phyloP scores from a whole-genome alignment of 2,888 invertebrate species.

The Drosophila pseudotakahashii region DNA sequence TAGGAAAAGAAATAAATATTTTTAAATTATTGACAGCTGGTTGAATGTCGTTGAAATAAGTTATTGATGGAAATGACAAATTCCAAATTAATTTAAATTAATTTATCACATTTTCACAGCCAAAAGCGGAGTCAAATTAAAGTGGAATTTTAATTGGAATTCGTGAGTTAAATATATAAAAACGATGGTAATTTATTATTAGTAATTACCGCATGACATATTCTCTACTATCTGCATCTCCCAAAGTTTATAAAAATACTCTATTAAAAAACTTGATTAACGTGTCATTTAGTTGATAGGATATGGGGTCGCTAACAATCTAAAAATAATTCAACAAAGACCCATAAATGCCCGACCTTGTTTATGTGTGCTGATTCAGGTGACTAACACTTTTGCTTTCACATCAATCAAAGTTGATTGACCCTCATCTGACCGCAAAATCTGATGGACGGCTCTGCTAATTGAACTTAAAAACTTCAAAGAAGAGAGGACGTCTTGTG shows the following conservation, averaged over 20 bases:
- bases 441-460: slow-evolving; percentile 50
- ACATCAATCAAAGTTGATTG: slow-evolving; percentile 68
- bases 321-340: slow-evolving; percentile 11
- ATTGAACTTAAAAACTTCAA: slow-evolving; percentile 59
- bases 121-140: slow-evolving; percentile 7
- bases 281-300: slow-evolving; percentile 8
- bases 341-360: slow-evolving; percentile 17
- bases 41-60: slow-evolving; percentile 3
- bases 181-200: slow-evolving; percentile 9
- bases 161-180: not conserved
- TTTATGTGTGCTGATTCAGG: slow-evolving; percentile 37
- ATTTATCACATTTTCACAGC: slow-evolving; percentile 14
- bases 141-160: slow-evolving; percentile 16
- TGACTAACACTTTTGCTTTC: slow-evolving; percentile 73
- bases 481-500: slow-evolving; percentile 37
- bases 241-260: not conserved
- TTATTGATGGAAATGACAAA: slow-evolving; percentile 8
- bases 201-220: slow-evolving; percentile 7
- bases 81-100: slow-evolving; percentile 32
- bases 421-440: slow-evolving; percentile 65
- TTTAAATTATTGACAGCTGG: slow-evolving; percentile 13
- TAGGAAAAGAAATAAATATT: slow-evolving; percentile 21
- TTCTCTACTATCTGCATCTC: not conserved
- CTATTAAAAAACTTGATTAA: slow-evolving; percentile 1
- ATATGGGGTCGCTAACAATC: slow-evolving; percentile 14